A percentile compares a stretch with the other conserved stretches of the same genome.
Evolutionary conservation across 1,140 invertebrate species (phyloP).

Genomic region (Eumaeus atala): DNA sequence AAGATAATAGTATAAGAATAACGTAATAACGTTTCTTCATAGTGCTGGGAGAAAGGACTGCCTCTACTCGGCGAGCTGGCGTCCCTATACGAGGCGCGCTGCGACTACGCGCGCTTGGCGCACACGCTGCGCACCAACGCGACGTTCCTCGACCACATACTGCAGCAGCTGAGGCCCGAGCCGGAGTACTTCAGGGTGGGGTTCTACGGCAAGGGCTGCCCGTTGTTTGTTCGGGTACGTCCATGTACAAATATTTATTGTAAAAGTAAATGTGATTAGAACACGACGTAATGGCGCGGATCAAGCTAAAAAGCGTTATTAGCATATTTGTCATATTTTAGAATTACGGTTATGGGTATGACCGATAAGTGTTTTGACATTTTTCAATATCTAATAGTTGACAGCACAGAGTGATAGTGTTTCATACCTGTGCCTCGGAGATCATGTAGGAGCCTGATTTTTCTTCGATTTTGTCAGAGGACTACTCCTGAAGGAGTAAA

Average conservation of each 20-base stretch:
- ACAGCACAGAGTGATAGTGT: no score
- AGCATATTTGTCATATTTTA: no score
- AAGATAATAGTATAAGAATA: neutral
- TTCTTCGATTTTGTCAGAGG: no score
- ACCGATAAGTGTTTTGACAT: no score
- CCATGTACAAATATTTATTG: neutral
- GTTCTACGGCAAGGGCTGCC: slow-evolving; percentile 95
- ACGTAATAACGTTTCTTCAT: slow-evolving; percentile 7
- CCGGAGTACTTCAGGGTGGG: slow-evolving; percentile 98
- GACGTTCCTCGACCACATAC: slow-evolving; percentile 92
- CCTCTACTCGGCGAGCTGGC: slow-evolving; percentile 94
- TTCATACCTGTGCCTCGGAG: no score
- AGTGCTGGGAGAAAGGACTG: slow-evolving; percentile 97
- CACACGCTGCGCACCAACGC: slow-evolving; percentile 89
- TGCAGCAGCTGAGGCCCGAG: slow-evolving; percentile 89
- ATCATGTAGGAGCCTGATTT: no score
- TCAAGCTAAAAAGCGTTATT: no score
- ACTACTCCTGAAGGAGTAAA: no score
- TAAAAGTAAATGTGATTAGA: no score
- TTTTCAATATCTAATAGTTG: no score
- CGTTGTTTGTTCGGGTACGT: slow-evolving; percentile 93
- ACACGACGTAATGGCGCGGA: no score
- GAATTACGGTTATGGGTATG: no score
- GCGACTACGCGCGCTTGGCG: slow-evolving; percentile 93
- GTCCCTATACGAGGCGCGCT: slow-evolving; percentile 90